Conservation (phyloP, 2,888 invertebrate genomes). For the Caenorhabditis panamensis region DNA sequence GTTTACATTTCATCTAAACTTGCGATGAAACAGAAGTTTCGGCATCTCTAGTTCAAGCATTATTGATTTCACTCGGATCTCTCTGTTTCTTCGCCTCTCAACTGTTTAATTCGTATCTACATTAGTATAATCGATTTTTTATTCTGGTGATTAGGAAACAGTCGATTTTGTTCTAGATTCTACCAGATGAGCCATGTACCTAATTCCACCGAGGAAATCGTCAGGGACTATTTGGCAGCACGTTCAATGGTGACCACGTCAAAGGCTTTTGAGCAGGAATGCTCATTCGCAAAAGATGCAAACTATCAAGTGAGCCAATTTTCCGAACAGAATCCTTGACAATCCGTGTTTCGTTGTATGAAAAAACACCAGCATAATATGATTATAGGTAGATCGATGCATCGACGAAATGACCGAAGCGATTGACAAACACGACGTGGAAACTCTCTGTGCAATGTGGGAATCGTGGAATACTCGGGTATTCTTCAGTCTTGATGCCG, state of each 20-base stretch:
- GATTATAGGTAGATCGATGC: constrained; percentile 75
- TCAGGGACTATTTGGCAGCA: constrained; percentile 62
- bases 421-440: constrained; percentile 74
- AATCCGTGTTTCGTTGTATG: constrained; percentile 21
- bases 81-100: no score
- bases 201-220: constrained; percentile 59
- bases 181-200: constrained; percentile 61
- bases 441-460: constrained; percentile 70
- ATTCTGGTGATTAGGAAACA: not conserved
- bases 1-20: no score
- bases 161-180: constrained; percentile 10
- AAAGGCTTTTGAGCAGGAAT: constrained; percentile 62
- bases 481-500: constrained; percentile 70
- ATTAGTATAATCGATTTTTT: not conserved
- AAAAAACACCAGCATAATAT: no score
- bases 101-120: no score
- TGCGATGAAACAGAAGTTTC: no score
- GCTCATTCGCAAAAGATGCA: constrained; percentile 60
- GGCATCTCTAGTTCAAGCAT: no score
- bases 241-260: constrained; percentile 60
- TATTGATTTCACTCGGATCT: no score
- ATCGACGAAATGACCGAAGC: constrained; percentile 73
- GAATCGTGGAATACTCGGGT: constrained; percentile 71
- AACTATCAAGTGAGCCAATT: constrained; percentile 60
- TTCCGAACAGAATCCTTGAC: not conserved